Percentiles rank a stretch among this genome's conserved stretches.
These are phyloP conservation scores for Notoglanidium macrostoma DNA, from an alignment of 2,797 vertebrate genomes.

Conservation along the genomic window DNA sequence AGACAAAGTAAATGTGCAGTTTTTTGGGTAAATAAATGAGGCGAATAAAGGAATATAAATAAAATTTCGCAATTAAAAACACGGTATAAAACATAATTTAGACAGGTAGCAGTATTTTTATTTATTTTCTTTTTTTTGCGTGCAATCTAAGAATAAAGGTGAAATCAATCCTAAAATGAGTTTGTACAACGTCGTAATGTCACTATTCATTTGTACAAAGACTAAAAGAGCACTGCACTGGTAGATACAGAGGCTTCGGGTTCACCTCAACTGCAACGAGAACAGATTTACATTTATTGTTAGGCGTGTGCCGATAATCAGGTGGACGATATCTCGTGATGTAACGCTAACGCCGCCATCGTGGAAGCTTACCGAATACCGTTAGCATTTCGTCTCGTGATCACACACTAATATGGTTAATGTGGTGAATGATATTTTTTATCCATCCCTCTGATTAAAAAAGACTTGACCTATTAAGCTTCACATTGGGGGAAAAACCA, in stretches of 20 bases:
- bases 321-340: not conserved
- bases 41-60: conserved; percentile 62
- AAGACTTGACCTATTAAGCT: not conserved
- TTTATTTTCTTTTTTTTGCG: conserved; percentile 49
- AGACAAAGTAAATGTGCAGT: conserved; percentile 62
- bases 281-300: conserved; percentile 69
- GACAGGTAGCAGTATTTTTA: conserved; percentile 62
- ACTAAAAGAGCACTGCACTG: conserved; percentile 70
- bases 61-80: conserved; percentile 57
- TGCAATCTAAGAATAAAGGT: conserved; percentile 80
- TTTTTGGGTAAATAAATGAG: conserved; percentile 50
- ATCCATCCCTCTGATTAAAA: not conserved
- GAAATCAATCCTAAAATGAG: conserved; percentile 80
- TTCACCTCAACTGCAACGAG: conserved; percentile 71
- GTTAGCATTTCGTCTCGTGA: no score
- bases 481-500: not conserved
- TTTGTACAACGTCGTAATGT: conserved; percentile 62
- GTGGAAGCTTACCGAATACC: no score
- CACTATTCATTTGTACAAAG: conserved; percentile 78
- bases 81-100: conserved; percentile 56
- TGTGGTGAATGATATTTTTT: not conserved
- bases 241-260: conserved; percentile 63
- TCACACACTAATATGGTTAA: no score
- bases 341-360: not conserved
- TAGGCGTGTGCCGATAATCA: conserved; percentile 1